These are phyloP conservation scores for Geophilus truncorum DNA, from an alignment of 2,888 invertebrate genomes.

Conservation along the genomic window DNA sequence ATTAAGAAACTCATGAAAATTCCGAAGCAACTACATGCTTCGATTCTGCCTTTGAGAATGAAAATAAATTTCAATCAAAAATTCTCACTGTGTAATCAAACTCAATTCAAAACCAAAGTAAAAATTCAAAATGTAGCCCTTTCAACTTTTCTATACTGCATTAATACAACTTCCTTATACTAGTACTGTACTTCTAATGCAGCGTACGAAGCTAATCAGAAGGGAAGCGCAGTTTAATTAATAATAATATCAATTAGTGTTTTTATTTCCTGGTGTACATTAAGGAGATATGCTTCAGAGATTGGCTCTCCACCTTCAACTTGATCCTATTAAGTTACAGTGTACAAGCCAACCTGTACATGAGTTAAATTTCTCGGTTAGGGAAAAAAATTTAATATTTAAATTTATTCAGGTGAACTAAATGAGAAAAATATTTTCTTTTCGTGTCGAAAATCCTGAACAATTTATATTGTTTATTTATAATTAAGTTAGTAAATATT, in stretches of 20 bases:
- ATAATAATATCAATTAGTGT: not conserved
- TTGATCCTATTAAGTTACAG: not conserved
- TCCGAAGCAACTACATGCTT: too few relatives aligned
- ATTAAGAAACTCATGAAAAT: too few relatives aligned
- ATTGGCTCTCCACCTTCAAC: not conserved
- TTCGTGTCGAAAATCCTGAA: not conserved
- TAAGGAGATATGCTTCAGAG: slow-evolving; percentile 14
- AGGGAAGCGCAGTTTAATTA: not conserved
- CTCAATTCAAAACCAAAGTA: too few relatives aligned
- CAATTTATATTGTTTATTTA: not conserved
- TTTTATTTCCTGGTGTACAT: slow-evolving; percentile 14
- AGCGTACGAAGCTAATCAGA: not conserved
- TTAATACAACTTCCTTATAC: too few relatives aligned
- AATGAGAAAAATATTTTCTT: not conserved
- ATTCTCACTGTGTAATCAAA: too few relatives aligned
- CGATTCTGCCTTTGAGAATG: too few relatives aligned
- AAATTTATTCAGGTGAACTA: not conserved
- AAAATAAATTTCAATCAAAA: not conserved
- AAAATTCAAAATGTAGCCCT: not conserved
- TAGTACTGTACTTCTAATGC: not conserved
- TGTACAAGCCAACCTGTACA: not conserved
- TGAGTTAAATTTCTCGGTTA: not conserved
- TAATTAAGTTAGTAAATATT: not conserved
- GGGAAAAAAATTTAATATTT: not conserved
- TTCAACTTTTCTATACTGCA: too few relatives aligned